Evolutionary conservation across 2,888 invertebrate species (phyloP).

Genomic region (Cecidostiba fungosa): DNA sequence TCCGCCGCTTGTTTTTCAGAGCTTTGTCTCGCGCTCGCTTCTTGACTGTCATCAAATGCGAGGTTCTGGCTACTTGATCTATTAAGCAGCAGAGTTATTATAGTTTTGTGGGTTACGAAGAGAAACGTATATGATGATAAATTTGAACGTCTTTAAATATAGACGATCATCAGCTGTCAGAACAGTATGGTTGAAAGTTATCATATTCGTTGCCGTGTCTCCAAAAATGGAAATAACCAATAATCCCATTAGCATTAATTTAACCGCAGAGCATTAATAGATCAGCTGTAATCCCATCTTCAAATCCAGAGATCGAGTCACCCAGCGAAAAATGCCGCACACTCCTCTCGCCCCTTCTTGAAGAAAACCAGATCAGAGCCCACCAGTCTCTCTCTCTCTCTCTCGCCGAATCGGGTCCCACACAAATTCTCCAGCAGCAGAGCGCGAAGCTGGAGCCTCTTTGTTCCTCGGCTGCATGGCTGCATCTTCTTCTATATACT

Average conservation of each 20-base stretch:
- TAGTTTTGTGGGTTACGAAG: too few species aligned
- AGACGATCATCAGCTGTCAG: too few species aligned
- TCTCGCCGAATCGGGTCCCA: slow-evolving; percentile 22
- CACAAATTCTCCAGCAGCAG: slow-evolving; percentile 26
- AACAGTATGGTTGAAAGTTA: too few species aligned
- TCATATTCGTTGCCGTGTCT: background rate
- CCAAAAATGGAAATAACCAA: background rate
- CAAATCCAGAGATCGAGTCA: background rate
- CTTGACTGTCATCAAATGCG: background rate
- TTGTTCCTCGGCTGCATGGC: slow-evolving; percentile 43
- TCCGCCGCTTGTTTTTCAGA: background rate
- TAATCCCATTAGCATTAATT: too few species aligned
- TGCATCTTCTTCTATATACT: slow-evolving; percentile 15
- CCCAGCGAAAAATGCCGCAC: background rate
- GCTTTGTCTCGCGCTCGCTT: background rate
- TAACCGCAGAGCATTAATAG: background rate
- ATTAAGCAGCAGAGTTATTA: too few species aligned
- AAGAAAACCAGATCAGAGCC: background rate
- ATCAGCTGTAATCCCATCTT: background rate
- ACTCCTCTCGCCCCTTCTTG: background rate
- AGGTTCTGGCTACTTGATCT: background rate
- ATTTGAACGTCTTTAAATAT: too few species aligned
- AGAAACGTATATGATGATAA: too few species aligned
- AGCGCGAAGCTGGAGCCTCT: slow-evolving; percentile 21
- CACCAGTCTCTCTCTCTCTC: background rate